Evolutionary conservation across 2,888 invertebrate species (phyloP), one percentile per base, ranked within the genome.

Genomic region (Ormia ochracea): DNA sequence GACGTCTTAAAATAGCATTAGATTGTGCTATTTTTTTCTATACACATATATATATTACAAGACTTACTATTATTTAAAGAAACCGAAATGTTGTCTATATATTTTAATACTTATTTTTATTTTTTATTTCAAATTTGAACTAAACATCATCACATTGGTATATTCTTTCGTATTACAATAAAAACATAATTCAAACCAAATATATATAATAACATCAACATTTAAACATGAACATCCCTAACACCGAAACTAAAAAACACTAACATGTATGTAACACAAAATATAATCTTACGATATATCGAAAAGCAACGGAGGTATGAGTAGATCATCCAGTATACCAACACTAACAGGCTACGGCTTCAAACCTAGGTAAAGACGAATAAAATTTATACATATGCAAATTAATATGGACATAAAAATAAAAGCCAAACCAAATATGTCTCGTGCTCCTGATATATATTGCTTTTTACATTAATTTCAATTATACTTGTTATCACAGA

Each of bases 281-380:
- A 68, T 43, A 81, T 12, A 58, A 77, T 77, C 50, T 28, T 70
- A 74, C 76, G 75, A 81, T n/a, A 76, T 73, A 83, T 81, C 28
- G 56, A 83, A 83, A 91, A 90, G 91, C 89, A 92, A 91, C 89
- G 92, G 94, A 90, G 94, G 93, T 91, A 95, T 96, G 92, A 94
- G 94, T 92, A 93, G 96, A 93, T 94, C 96, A 88, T 96, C 95
- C 91, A 96, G 96, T 92, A 96, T 96, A 92, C 96, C 96, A 90
- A 94, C 95, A 91, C 93, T 96, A 88, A 89, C 89, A 83, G 88
- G 89, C 87, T 87, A 87, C 85, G 87, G 89, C 87, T 87, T 85
- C 85, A 88, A 87, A 86, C 84, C 87, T 88, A 90, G 90, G 90
- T 90, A 90, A 89, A 83, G 31, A 65, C 48, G 63, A 63, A 28